Base-by-base conservation (phyloP, 2,113 vertebrate genomes). In the Podarcis cretensis region DNA sequence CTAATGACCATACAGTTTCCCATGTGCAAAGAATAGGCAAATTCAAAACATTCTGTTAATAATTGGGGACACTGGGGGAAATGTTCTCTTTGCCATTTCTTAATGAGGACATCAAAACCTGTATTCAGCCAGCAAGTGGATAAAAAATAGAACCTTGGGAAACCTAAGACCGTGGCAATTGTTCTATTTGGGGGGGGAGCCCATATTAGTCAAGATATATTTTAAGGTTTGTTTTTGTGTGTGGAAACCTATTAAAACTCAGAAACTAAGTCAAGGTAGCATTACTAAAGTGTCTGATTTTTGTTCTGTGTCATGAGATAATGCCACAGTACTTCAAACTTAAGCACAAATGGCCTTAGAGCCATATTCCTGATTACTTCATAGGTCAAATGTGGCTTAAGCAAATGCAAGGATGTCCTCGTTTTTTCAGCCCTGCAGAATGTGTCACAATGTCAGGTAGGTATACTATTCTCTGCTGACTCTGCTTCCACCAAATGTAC, bases 31-130 rank as follows among this genome's bases (percentile, higher is more conserved):
- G 95, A 92, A 89, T 71, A 89, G 94, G 93, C 91, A 95, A 91
- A 92, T 90, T 86, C 85, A 80, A 94, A 95, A 90, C 89, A 92
- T 95, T 94, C 90, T 94, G 13, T 92, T 93, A 96, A 93, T 92
- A 94, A 93, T 84, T 89, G 81, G 82, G 91, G 92, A 23, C 8
- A 1, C 48, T 90, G 5, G 90, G 85, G 87, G 87, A 96, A 96
- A 93, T 85, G 10, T 74, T 54, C 89, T 32, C 84, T 65, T 87
- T 5, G 2, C 30, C 91, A 77, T 92, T 93, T 94, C 84, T 89
- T 94, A 89, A 92, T 88, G 88, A 84, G 91, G 94, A 93, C 30
- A 0, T 90, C 79, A 91, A 84, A 63, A 92, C 92, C 48, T 84
- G 91, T 73, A 94, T 75, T 93, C 88, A 93, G 86, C 43, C 71